These are phyloP conservation scores for Manis javanica DNA, from an alignment of 2,797 vertebrate species.

Conservation along the genomic window DNA sequence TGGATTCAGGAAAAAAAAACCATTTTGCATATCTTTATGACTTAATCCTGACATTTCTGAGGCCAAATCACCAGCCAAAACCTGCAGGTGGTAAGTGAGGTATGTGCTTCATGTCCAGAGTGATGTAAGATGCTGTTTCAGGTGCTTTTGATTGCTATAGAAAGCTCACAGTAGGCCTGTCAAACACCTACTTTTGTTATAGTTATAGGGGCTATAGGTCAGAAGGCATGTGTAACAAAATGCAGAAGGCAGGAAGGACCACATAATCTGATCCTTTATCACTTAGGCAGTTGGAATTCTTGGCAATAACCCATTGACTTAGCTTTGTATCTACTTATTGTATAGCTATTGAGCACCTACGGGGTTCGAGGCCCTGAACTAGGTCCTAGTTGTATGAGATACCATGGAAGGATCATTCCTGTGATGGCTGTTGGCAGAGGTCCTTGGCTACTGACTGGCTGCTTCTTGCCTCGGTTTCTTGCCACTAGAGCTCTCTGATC, in stretches of 20 bases:
- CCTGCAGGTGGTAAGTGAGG: background rate
- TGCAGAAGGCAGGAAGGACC: background rate
- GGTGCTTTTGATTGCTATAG: constrained; percentile 27
- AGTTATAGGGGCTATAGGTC: constrained; percentile 49
- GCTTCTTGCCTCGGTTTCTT: background rate
- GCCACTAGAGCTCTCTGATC: background rate
- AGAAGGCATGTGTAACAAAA: background rate
- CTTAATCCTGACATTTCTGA: background rate
- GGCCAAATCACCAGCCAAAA: background rate
- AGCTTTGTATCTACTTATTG: background rate
- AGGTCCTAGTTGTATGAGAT: background rate
- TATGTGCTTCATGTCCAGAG: background rate
- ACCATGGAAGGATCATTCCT: background rate
- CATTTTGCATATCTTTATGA: background rate
- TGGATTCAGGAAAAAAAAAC: background rate
- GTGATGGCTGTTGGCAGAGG: background rate
- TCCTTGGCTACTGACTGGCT: background rate
- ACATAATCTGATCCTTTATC: background rate
- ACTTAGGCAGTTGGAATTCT: background rate
- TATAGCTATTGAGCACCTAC: background rate
- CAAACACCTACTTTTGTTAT: constrained; percentile 5
- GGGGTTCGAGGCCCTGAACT: background rate
- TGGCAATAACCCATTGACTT: background rate
- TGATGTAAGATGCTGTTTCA: background rate
- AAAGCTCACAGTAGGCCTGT: background rate